Percentiles rank a stretch among this genome's conserved stretches.
Evolutionary conservation across 1,140 invertebrate species (phyloP).

Genomic region (Drosophila kanapiae): DNA sequence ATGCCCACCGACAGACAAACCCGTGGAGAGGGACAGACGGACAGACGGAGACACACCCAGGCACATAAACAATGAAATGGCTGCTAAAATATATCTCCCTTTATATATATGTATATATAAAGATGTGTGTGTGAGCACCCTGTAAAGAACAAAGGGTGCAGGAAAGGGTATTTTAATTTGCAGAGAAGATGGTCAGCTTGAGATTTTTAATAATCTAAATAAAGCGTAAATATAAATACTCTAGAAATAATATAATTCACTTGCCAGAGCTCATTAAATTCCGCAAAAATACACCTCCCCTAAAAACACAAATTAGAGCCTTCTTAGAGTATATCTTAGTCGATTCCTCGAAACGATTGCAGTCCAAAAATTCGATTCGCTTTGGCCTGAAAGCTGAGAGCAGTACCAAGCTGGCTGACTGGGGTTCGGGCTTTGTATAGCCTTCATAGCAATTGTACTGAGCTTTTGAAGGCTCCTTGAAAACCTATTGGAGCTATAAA

Average conservation of each 20-base stretch:
- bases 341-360: neutral
- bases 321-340: conserved; percentile 9
- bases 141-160: conserved; percentile 38
- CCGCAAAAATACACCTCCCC: neutral
- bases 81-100: conserved; percentile 67
- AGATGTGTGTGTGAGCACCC: conserved; percentile 33
- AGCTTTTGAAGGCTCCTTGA: conserved; percentile 79
- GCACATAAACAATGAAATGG: conserved; percentile 77
- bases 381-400: conserved; percentile 42
- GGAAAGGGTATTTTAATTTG: neutral
- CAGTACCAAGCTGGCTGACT: neutral
- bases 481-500: conserved; percentile 84
- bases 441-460: conserved; percentile 61
- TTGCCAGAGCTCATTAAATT: neutral
- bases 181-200: neutral
- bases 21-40: conserved; percentile 10
- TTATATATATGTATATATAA: conserved; percentile 14
- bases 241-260: neutral
- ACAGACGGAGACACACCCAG: conserved; percentile 49
- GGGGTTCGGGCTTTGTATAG: neutral
- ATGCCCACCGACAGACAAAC: conserved; percentile 39
- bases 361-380: conserved; percentile 33
- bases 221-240: no score
- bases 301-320: no score
- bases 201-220: neutral